These are phyloP conservation scores for Heteromurus nitidus DNA, from an alignment of 2,888 invertebrate species.

Conservation along the genomic window DNA sequence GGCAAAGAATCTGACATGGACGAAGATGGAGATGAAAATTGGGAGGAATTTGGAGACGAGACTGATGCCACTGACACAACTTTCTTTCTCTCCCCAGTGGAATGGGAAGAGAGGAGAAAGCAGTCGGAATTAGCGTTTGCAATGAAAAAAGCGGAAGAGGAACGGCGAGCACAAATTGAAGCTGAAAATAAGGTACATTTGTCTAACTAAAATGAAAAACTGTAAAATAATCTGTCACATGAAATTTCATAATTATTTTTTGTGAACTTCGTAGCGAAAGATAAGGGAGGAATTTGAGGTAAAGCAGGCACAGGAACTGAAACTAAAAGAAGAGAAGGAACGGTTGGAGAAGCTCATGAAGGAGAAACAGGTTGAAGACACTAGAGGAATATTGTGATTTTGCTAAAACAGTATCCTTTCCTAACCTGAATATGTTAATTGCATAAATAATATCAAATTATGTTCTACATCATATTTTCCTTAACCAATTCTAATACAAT, in stretches of 20 bases:
- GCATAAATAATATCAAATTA: background rate
- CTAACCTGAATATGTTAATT: background rate
- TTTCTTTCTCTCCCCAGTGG: constrained; percentile 54
- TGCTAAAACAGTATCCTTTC: constrained; percentile 47
- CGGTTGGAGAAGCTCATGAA: constrained; percentile 77
- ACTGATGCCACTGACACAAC: background rate
- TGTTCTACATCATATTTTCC: constrained; percentile 62
- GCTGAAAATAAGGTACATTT: constrained; percentile 57
- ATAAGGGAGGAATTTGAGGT: constrained; percentile 82
- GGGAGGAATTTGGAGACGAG: constrained; percentile 16
- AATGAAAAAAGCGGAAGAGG: constrained; percentile 60
- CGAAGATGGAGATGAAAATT: background rate
- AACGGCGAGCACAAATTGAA: constrained; percentile 39
- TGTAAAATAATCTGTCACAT: too few relatives aligned
- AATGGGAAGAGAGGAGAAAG: constrained; percentile 65
- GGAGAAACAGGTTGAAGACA: constrained; percentile 75
- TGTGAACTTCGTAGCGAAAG: constrained; percentile 70
- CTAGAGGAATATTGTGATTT: background rate
- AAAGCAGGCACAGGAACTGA: constrained; percentile 79
- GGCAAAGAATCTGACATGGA: constrained; percentile 18
- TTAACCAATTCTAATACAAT: constrained; percentile 47
- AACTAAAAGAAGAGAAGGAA: constrained; percentile 79
- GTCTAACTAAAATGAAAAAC: background rate
- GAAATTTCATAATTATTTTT: too few relatives aligned
- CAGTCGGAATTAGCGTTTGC: constrained; percentile 44